Conservation (phyloP, 2,113 vertebrate species). For the Engraulis encrasicolus region DNA sequence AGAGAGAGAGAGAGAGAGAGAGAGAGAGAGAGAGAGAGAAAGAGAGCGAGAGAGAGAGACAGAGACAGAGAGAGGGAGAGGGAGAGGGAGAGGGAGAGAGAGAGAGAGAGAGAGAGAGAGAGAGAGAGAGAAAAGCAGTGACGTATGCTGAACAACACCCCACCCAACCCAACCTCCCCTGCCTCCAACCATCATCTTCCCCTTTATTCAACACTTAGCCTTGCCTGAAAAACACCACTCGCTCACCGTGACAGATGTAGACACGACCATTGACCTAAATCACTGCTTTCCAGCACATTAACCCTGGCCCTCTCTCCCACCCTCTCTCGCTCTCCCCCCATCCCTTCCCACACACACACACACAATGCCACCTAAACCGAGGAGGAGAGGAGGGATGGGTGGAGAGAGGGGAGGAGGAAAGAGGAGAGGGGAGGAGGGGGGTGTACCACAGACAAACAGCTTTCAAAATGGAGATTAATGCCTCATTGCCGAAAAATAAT, state of each 20-base stretch:
- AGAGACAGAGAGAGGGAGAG: too few relatives aligned
- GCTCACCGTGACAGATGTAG: constrained; percentile 72
- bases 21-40: too few relatives aligned
- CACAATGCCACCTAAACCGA: not conserved
- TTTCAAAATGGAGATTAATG: constrained; percentile 18
- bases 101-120: too few relatives aligned
- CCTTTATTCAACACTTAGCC: constrained; percentile 31
- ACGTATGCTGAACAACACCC: not conserved
- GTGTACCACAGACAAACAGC: not conserved
- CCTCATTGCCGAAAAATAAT: constrained; percentile 16
- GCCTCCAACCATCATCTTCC: constrained; percentile 21
- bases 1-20: too few relatives aligned
- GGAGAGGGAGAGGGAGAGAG: too few relatives aligned
- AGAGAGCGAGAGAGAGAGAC: too few relatives aligned
- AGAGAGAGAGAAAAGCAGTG: too few relatives aligned
- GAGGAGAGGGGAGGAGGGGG: not conserved
- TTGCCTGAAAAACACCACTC: constrained; percentile 25
- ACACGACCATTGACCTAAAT: constrained; percentile 73
- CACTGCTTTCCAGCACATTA: constrained; percentile 77
- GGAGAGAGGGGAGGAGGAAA: too few relatives aligned
- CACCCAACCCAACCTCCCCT: not conserved
- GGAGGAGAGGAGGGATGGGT: too few relatives aligned
- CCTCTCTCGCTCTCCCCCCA: not conserved
- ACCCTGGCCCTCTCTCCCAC: constrained; percentile 49
- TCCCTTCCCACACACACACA: not conserved